These are phyloP conservation scores for Drepanosiphum platanoidis DNA, from an alignment of 2,888 invertebrate species.

Conservation along the genomic window DNA sequence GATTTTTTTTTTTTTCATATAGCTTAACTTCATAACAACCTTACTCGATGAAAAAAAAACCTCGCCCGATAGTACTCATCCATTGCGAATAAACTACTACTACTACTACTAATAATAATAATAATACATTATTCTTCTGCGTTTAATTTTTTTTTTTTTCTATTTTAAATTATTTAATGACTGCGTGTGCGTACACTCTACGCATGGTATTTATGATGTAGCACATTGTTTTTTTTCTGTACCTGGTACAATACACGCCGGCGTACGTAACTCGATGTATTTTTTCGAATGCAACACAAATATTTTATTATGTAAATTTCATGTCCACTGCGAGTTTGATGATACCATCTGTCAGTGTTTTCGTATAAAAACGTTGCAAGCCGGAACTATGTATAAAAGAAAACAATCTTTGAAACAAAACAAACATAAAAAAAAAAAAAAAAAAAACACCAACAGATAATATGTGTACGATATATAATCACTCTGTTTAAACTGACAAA, in stretches of 20 bases:
- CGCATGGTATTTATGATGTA: not conserved
- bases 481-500: conserved; percentile 22
- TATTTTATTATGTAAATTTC: conserved; percentile 60
- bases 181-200: not conserved
- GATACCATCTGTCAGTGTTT: conserved; percentile 46
- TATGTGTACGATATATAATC: conserved; percentile 10
- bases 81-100: conserved; percentile 47
- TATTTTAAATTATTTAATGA: conserved; percentile 6
- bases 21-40: not conserved
- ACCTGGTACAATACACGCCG: not conserved
- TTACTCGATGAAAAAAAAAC: not conserved
- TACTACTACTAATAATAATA: too few relatives aligned
- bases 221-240: not conserved
- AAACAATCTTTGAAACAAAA: conserved; percentile 49
- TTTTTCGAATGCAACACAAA: conserved; percentile 30
- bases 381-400: conserved; percentile 44
- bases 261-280: not conserved
- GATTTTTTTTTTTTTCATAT: conserved; percentile 42
- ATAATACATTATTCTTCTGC: conserved; percentile 30
- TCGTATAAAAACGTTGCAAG: conserved; percentile 11
- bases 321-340: conserved; percentile 32
- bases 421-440: too few relatives aligned
- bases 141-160: conserved; percentile 19
- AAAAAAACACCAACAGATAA: conserved; percentile 16
- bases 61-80: not conserved